phyloP scores from a whole-genome alignment of 2,888 invertebrate genomes.

The Callosobruchus maculatus region DNA sequence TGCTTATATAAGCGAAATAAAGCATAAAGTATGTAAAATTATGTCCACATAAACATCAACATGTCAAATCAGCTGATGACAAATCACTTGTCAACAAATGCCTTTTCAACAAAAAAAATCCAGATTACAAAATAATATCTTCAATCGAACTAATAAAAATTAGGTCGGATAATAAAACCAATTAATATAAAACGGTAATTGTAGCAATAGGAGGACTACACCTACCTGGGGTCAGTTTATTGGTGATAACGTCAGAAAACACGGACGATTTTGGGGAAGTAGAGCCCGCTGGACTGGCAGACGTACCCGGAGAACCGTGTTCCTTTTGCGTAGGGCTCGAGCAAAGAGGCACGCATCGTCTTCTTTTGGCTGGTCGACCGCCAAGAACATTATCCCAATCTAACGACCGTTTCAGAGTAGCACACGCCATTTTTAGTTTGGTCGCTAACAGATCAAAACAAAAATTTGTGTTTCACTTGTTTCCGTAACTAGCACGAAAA shows the following conservation, averaged over 20 bases:
- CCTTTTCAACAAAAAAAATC: conserved; percentile 15
- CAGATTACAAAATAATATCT: conserved; percentile 5
- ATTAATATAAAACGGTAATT: neutral
- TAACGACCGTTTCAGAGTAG: conserved; percentile 90
- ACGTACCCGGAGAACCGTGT: conserved; percentile 38
- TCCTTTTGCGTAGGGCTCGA: conserved; percentile 54
- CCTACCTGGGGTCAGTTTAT: conserved; percentile 87
- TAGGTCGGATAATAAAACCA: too few species aligned
- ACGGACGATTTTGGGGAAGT: conserved; percentile 59
- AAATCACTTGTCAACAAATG: conserved; percentile 36
- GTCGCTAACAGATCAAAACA: conserved; percentile 34
- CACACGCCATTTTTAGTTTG: conserved; percentile 87
- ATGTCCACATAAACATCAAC: conserved; percentile 7
- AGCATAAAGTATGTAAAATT: neutral
- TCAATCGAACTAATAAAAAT: neutral
- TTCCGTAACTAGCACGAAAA: conserved; percentile 28
- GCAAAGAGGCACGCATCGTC: conserved; percentile 88
- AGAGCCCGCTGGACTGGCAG: conserved; percentile 46
- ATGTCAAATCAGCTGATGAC: conserved; percentile 39
- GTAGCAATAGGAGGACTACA: conserved; percentile 22
- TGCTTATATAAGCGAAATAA: neutral
- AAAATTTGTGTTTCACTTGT: conserved; percentile 34
- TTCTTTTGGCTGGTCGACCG: conserved; percentile 81
- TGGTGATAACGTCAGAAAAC: conserved; percentile 79
- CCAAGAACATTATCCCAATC: conserved; percentile 92